Base-by-base conservation (phyloP, 2,113 vertebrate genomes). In the Chaenocephalus aceratus region DNA sequence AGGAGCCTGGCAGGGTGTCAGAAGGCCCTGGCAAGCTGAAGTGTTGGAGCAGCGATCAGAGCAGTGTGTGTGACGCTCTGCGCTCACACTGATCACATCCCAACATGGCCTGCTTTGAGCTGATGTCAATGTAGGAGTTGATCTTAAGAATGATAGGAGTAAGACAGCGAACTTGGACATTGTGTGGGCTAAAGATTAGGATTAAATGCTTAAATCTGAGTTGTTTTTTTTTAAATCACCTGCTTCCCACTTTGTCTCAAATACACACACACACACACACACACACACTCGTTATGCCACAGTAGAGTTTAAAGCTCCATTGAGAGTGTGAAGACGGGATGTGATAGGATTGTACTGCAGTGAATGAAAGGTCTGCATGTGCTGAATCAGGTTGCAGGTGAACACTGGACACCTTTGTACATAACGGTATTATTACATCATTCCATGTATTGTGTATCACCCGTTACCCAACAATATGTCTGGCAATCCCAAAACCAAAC, bases 1-100 rank as follows among this genome's bases (percentile, higher is more conserved):
- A 85, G 92, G 30, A 61, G 45, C 68, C 77, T 84, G 85, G 86
- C 79, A 53, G 15, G 11, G 51, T 13, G 61, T 71, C 67, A 45
- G 48, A 77, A 49, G 78, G 72, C 52, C 60, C 54, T 82, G 77
- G 74, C 64, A 79, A 52, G 56, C 58, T 60, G 72, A 62, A 21
- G 57, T 61, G 16, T 84, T 59, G 41, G 52, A 66, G 54, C 69
- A 69, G 54, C 44, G 8, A 59, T 60, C 6, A 56, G 23, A 46
- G 34, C 67, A 48, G 51, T 67, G 58, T 48, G 36, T 68, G 73
- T 79, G 72, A 81, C 48, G 18, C 21, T 63, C 51, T 34, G 30
- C 48, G 58, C 14, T 54, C 63, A 69, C 53, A 4, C 56, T 60
- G 44, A 66, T 71, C 52, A 15, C 56, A 75, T 77, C 58, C 26